These are phyloP conservation scores for Cordilura impudica DNA, from an alignment of 2,888 invertebrate species.

Conservation along the genomic window DNA sequence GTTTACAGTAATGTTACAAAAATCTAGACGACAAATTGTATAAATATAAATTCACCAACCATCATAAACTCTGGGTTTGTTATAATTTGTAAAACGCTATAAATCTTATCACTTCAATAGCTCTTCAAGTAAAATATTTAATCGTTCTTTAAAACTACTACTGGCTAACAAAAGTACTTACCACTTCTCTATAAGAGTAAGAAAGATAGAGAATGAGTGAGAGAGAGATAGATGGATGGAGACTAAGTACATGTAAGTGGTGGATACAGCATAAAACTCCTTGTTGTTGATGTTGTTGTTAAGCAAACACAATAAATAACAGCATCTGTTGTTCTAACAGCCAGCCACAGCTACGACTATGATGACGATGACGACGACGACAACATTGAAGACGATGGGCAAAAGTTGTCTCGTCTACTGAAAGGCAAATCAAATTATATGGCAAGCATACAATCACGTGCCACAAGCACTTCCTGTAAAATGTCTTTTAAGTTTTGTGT, in stretches of 20 bases:
- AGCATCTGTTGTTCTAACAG: conserved; percentile 52
- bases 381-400: neutral
- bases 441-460: conserved; percentile 63
- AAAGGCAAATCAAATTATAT: conserved; percentile 61
- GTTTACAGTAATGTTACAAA: too few species aligned
- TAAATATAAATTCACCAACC: neutral
- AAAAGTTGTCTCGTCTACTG: conserved; percentile 51
- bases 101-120: conserved; percentile 62
- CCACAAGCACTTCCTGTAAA: conserved; percentile 63
- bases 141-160: conserved; percentile 22
- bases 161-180: neutral
- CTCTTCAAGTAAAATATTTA: conserved; percentile 38
- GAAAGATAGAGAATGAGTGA: conserved; percentile 1
- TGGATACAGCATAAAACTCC: conserved; percentile 15
- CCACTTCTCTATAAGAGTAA: neutral
- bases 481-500: conserved; percentile 56
- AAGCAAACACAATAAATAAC: conserved; percentile 60
- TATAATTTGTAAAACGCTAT: conserved; percentile 51
- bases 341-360: neutral
- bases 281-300: conserved; percentile 27
- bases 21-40: neutral
- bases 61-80: conserved; percentile 19
- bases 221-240: neutral
- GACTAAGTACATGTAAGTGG: neutral
- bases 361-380: neutral